phyloP scores from a whole-genome alignment of 2,113 vertebrate species.

The Potamarius usumacintae region DNA sequence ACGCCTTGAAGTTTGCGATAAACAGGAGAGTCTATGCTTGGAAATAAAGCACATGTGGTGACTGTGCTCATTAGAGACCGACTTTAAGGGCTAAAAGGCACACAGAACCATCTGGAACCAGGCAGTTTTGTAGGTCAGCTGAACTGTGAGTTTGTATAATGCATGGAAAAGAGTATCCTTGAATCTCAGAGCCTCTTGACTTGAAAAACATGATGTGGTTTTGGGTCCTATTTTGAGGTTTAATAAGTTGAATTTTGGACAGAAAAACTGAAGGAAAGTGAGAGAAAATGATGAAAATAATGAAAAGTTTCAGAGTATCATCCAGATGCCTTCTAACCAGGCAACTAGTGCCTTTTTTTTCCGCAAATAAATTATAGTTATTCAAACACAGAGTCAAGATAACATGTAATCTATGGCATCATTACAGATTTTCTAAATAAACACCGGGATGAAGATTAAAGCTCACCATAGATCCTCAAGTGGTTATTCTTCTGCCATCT shows the following conservation, averaged over 20 bases:
- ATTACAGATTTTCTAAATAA: constrained; percentile 42
- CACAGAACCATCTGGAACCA: neutral
- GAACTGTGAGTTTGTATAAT: neutral
- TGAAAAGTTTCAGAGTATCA: neutral
- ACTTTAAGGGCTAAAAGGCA: neutral
- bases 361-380: constrained; percentile 36
- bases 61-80: neutral
- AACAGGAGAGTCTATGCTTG: neutral
- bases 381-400: constrained; percentile 19
- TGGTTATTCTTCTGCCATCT: neutral
- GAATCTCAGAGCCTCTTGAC: too few species aligned
- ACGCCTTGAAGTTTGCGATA: neutral
- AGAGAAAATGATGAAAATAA: neutral
- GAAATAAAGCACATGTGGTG: constrained; percentile 15
- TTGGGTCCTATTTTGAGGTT: neutral
- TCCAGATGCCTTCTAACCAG: constrained; percentile 13
- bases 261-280: too few species aligned
- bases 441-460: constrained; percentile 40
- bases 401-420: constrained; percentile 41
- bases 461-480: neutral
- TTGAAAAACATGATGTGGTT: neutral
- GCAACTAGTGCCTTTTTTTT: neutral
- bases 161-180: neutral
- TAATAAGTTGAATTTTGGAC: neutral
- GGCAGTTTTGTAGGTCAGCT: neutral